Base-by-base conservation (phyloP, 2,888 invertebrate species). In the Orthosia gracilis region DNA sequence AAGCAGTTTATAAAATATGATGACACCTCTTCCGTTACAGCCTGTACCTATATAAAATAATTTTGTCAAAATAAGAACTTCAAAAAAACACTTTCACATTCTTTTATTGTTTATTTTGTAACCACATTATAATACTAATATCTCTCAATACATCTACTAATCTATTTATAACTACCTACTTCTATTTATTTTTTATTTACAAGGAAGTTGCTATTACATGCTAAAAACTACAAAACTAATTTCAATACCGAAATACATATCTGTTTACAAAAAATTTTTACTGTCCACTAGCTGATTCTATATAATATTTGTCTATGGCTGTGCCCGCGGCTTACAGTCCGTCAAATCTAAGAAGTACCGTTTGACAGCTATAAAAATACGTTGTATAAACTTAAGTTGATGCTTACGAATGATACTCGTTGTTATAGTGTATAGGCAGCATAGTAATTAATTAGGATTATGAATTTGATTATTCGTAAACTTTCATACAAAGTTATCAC, bases 221-320 rank as follows among this genome's bases (percentile, higher is more conserved):
- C 21, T 45, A 26, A 40, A 18, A 55, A 31, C 54, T 75, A 73
- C n/a, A n/a, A 12, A 62, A 55, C 49, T 63, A 76, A 69, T 69
- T 4, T 64, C 21, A 66, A 74, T 81, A 79, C 61, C 80, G 83
- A 85, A 85, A 82, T 86, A 82, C 57, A 69, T 70, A 70, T 67
- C 62, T 81, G 31, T 71, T 76, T 72, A 72, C 62, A 69, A 73
- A 57, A 7, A 64, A 26, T 63, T 49, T 71, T 61, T 82, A 73
- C 82, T 67, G 58, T 83, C 76, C 66, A 73, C 18, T 69, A 68
- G 26, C 3, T 26, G 26, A 26, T 26, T 26, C 26, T 26, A 26
- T 26, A 26, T 26, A 26, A 26, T 26, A 26, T 26, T 26, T 3
- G 26, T 26, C 26, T 26, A 26, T 26, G 26, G 26, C 26, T 31